These are phyloP conservation scores for Cotesia vestalis DNA, from an alignment of 1,140 invertebrate species.

Conservation along the genomic window DNA sequence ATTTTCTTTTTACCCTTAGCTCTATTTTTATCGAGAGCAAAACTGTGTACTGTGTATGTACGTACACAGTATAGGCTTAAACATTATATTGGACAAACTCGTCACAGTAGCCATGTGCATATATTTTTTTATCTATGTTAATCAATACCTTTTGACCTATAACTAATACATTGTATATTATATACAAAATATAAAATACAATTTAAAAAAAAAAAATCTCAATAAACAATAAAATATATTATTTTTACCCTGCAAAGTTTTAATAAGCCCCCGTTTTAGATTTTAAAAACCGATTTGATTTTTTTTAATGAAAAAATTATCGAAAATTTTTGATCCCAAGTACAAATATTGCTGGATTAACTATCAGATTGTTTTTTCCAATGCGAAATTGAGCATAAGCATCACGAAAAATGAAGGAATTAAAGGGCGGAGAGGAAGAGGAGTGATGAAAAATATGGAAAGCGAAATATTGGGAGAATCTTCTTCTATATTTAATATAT, in stretches of 20 bases:
- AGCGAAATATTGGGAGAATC: not conserved
- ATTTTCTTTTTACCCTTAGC: slow-evolving; percentile 21
- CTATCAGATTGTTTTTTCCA: too few relatives aligned
- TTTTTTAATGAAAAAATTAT: too few relatives aligned
- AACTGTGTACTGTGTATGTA: not conserved
- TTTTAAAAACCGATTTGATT: too few relatives aligned
- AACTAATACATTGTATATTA: slow-evolving; percentile 27
- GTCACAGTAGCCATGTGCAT: slow-evolving; percentile 8
- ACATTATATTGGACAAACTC: slow-evolving; percentile 24
- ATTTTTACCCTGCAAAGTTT: too few relatives aligned
- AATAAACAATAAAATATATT: slow-evolving; percentile 1
- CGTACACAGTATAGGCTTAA: slow-evolving; percentile 17
- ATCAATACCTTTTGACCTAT: slow-evolving; percentile 41
- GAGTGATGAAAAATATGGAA: slow-evolving; percentile 18
- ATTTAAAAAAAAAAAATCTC: not conserved
- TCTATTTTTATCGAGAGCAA: slow-evolving; percentile 34
- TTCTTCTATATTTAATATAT: slow-evolving; percentile 5
- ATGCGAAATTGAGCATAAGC: too few relatives aligned
- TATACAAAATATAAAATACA: slow-evolving; percentile 10
- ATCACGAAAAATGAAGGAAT: too few relatives aligned
- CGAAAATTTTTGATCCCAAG: too few relatives aligned
- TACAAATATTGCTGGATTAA: too few relatives aligned
- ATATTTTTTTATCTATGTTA: slow-evolving; percentile 16
- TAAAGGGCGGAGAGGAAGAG: not conserved
- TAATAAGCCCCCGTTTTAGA: too few relatives aligned